Percentiles rank a stretch among this genome's conserved stretches.
phyloP scores from a whole-genome alignment of 2,888 invertebrate genomes.

The Linhomoeus sp. region DNA sequence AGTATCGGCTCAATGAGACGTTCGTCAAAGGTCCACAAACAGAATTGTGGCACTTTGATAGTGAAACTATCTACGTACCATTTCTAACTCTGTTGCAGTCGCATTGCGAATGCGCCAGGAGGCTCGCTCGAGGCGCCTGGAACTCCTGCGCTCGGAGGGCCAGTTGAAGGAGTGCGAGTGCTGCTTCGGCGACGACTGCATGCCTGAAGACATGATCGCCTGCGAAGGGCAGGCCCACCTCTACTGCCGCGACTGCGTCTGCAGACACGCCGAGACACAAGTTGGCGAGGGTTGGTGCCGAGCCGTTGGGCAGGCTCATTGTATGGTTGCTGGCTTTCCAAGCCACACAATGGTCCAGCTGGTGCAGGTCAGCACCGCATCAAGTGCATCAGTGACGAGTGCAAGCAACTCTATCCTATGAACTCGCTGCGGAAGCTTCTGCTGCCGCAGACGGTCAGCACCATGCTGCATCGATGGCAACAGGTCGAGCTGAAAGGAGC shows the following conservation, averaged over 20 bases:
- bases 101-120: background rate
- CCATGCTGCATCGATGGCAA: background rate
- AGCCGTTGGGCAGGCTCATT: background rate
- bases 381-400: background rate
- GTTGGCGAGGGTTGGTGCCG: background rate
- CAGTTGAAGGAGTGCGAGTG: constrained; percentile 36
- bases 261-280: background rate
- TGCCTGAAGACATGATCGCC: background rate
- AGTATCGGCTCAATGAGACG: constrained; percentile 18
- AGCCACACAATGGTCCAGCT: no score
- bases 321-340: background rate
- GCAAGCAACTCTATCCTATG: background rate
- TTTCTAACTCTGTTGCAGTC: background rate
- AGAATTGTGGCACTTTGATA: no score
- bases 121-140: constrained; percentile 5
- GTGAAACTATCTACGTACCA: no score
- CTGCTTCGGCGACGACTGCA: constrained; percentile 2
- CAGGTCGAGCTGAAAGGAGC: background rate
- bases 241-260: background rate
- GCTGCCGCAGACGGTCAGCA: background rate
- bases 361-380: background rate
- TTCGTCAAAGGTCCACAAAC: constrained; percentile 16
- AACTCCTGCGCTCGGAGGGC: constrained; percentile 27
- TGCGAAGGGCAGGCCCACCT: background rate
- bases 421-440: background rate